Conservation (phyloP, 1,140 invertebrate genomes). For the Drosophila obscura region DNA sequence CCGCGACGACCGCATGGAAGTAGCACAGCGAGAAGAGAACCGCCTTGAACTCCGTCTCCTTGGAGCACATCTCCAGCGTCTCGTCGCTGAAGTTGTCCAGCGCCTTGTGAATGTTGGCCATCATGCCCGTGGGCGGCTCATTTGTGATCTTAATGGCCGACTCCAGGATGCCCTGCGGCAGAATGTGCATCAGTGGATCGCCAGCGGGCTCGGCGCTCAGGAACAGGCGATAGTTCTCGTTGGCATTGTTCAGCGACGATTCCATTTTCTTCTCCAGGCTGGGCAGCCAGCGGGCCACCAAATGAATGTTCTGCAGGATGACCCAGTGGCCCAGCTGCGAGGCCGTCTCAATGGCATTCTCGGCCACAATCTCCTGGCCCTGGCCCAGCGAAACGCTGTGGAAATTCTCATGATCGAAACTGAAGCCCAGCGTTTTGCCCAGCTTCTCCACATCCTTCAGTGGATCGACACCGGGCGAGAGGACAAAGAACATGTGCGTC, state of each 20-base stretch:
- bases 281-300: constrained; percentile 94
- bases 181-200: constrained; percentile 85
- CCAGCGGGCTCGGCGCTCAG: constrained; percentile 87
- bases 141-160: constrained; percentile 98
- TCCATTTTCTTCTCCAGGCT: constrained; percentile 96
- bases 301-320: constrained; percentile 95
- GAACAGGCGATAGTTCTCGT: constrained; percentile 88
- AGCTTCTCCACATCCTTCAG: constrained; percentile 94
- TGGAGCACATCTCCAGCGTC: constrained; percentile 95
- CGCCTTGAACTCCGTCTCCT: constrained; percentile 97
- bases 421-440: constrained; percentile 91
- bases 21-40: constrained; percentile 97
- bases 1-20: constrained; percentile 97
- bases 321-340: constrained; percentile 95
- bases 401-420: constrained; percentile 92
- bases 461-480: constrained; percentile 97
- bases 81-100: constrained; percentile 97
- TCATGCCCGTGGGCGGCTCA: constrained; percentile 97
- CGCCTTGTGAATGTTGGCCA: constrained; percentile 96
- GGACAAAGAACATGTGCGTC: constrained; percentile 96
- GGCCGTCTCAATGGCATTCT: constrained; percentile 92
- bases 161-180: constrained; percentile 93
- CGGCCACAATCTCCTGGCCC: constrained; percentile 96
- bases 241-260: constrained; percentile 88
- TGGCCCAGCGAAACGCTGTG: constrained; percentile 97